phyloP scores from a whole-genome alignment of 2,797 vertebrate species.

The Scleropages formosus region DNA sequence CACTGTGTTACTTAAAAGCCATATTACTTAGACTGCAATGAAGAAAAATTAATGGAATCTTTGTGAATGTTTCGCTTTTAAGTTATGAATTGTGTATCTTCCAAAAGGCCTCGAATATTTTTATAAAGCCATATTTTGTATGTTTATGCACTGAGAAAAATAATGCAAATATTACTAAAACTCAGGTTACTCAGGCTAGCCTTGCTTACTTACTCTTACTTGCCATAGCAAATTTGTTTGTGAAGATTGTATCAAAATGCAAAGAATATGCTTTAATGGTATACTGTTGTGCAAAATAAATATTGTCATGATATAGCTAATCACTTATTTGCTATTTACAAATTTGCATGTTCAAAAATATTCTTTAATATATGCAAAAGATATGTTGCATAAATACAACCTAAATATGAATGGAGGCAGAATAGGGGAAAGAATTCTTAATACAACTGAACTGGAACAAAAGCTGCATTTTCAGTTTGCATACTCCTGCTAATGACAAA shows the following conservation, averaged over 20 bases:
- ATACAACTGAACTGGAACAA: too few species aligned
- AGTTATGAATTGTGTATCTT: slow-evolving; percentile 44
- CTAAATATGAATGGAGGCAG: too few species aligned
- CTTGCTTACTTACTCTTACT: background rate
- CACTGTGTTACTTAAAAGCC: background rate
- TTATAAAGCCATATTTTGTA: slow-evolving; percentile 24
- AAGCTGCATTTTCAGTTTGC: too few species aligned
- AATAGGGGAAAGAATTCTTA: too few species aligned
- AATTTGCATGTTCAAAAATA: background rate
- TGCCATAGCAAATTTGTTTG: slow-evolving; percentile 2
- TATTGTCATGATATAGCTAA: slow-evolving; percentile 17
- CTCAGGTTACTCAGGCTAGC: slow-evolving; percentile 14
- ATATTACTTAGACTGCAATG: slow-evolving; percentile 24
- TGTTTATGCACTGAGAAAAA: slow-evolving; percentile 3
- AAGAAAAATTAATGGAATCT: slow-evolving; percentile 1
- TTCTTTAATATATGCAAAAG: too few species aligned
- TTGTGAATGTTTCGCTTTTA: slow-evolving; percentile 27
- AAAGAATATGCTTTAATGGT: slow-evolving; percentile 19
- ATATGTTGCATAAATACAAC: too few species aligned
- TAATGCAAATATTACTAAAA: slow-evolving; percentile 8
- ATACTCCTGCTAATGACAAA: too few species aligned
- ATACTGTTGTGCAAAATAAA: slow-evolving; percentile 28
- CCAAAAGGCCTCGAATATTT: slow-evolving; percentile 21
- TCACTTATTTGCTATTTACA: background rate
- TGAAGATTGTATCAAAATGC: slow-evolving; percentile 12